These are phyloP conservation scores for Zeugodacus cucurbitae DNA, from an alignment of 1,140 invertebrate genomes.

Conservation along the genomic window DNA sequence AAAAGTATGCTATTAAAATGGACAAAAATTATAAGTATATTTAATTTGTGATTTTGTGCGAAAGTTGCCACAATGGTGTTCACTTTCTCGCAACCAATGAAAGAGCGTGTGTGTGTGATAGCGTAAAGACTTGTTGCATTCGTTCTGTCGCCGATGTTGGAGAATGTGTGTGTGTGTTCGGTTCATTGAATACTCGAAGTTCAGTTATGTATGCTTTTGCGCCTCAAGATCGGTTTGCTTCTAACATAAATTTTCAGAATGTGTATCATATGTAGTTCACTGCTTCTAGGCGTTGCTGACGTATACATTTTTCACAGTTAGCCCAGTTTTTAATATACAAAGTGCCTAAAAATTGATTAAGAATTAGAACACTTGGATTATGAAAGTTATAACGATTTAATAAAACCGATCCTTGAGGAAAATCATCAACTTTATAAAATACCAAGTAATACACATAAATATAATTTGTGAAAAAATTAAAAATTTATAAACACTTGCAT, in stretches of 20 bases:
- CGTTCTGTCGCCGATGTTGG: not conserved
- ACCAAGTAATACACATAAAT: too few relatives aligned
- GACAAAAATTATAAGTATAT: not conserved
- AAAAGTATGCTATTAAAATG: not conserved
- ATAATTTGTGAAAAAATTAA: not conserved
- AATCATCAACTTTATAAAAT: not conserved
- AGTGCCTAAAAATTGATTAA: conserved; percentile 18
- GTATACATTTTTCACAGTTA: conserved; percentile 45
- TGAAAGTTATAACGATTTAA: not conserved
- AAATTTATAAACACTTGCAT: not conserved
- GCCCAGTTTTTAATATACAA: conserved; percentile 50
- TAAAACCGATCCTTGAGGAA: not conserved
- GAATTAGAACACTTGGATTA: not conserved
- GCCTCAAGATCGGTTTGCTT: conserved; percentile 44
- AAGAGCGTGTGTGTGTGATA: not conserved
- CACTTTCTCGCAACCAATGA: not conserved
- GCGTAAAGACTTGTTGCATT: conserved; percentile 37
- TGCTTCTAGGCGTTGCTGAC: conserved; percentile 64
- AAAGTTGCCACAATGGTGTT: not conserved
- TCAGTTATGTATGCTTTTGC: not conserved
- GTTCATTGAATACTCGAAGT: not conserved
- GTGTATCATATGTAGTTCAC: conserved; percentile 39
- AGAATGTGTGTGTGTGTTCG: not conserved
- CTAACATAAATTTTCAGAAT: conserved; percentile 49
- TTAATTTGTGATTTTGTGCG: not conserved